Base-by-base conservation (phyloP, 1,140 invertebrate species). In the Conus ventricosus region DNA sequence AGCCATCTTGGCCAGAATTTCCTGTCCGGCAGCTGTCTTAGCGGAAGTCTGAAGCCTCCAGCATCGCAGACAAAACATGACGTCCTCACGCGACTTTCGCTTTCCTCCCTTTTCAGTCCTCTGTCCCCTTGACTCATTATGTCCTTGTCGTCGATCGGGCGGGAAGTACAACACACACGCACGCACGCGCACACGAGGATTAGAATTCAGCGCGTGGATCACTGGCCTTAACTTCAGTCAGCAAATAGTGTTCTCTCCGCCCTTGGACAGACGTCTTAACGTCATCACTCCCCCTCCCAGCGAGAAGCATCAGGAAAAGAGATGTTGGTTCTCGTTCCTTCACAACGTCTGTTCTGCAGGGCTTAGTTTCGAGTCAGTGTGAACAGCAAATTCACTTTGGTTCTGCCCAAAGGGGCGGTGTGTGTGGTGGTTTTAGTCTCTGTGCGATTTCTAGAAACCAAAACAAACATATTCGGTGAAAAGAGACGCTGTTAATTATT, bases 1-100 rank as follows among this genome's bases (percentile, higher is more conserved):
- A 51, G 80, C 80, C 80, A 81, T 81, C 20, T 81, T 81, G 51
- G 80, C 80, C 23, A 81, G 80, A 20, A 81, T 81, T 17, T 81
- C 80, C 80, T 81, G 80, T 4, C 80, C 51, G 10, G 80, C 51
- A 17, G 80, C 51, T 5, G 80, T 81, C 51, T 81, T 81, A 51
- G 80, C 80, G 17, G 80, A 81, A 54, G 39, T 20, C 39, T 81
- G 80, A 10, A 81, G 15, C 17, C 80, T 81, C 80, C 80, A 81
- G 51, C 80, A 81, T 51, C 39, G 13, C 80, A 81, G 20, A 51
- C 80, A 81, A 55, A 81, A 81, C 80, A 81, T 81, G 17, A 4
- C 76, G 10, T 51, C 76, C 80, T 81, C 13, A 23, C 51, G 20
- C 76, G 15, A 8, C 6, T 27, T 78, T 51, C 25, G 6, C 51